These are phyloP conservation scores for Nyctibius grandis DNA, from an alignment of 2,797 vertebrate species.

Conservation along the genomic window DNA sequence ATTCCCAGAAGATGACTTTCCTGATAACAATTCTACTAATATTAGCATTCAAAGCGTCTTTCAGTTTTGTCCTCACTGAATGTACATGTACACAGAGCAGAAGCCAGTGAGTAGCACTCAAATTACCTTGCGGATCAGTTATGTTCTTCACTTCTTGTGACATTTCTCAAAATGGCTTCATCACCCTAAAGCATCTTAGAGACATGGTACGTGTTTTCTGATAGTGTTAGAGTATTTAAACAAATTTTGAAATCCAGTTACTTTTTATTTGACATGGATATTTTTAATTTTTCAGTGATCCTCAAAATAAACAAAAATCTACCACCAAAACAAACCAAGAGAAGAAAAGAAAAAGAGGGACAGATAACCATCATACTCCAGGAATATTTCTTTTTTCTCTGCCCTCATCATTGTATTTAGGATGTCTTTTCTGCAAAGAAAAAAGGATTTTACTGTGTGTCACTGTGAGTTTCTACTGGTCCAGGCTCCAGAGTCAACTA, in stretches of 20 bases:
- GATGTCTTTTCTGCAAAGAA: neutral
- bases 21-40: neutral
- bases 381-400: neutral
- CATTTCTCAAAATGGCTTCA: neutral
- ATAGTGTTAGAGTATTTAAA: neutral
- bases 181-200: neutral
- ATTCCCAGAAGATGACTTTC: neutral
- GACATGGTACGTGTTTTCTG: accelerated
- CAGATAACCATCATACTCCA: neutral
- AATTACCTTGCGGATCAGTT: neutral
- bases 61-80: neutral
- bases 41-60: neutral
- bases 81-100: neutral
- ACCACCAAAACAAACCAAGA: neutral
- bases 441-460: neutral
- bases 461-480: neutral
- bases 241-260: neutral
- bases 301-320: neutral
- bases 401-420: neutral
- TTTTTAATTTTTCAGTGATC: neutral
- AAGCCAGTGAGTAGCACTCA: neutral
- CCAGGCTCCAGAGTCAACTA: neutral
- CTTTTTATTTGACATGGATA: neutral
- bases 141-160: neutral
- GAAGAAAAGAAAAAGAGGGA: neutral